These are phyloP conservation scores for Myiozetetes cayanensis DNA, from an alignment of 2,113 vertebrate genomes.

Conservation along the genomic window DNA sequence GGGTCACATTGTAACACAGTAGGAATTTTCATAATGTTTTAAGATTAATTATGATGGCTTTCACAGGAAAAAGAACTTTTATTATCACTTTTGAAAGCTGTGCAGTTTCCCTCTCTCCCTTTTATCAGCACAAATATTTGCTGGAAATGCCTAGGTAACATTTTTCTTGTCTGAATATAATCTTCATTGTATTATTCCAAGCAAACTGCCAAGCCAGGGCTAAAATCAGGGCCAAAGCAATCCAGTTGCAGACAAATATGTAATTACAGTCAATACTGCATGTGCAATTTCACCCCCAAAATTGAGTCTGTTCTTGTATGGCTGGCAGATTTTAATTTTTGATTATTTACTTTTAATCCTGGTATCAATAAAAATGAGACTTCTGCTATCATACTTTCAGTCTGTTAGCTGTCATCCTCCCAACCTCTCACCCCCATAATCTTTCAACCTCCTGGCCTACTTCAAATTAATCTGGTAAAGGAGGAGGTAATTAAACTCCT, in stretches of 20 bases:
- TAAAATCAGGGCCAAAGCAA: conserved; percentile 46
- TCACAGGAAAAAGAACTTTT: neutral
- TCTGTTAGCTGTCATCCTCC: neutral
- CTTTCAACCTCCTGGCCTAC: neutral
- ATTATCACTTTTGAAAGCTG: neutral
- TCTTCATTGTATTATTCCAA: conserved; percentile 42
- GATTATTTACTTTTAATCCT: neutral
- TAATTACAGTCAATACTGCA: conserved; percentile 49
- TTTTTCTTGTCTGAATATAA: conserved; percentile 40
- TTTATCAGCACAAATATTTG: conserved; percentile 46
- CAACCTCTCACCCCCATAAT: neutral
- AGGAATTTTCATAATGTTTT: neutral
- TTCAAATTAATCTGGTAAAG: neutral
- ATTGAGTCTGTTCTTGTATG: neutral
- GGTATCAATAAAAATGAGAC: neutral
- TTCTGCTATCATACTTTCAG: neutral
- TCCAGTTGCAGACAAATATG: conserved; percentile 28
- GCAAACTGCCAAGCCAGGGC: conserved; percentile 3
- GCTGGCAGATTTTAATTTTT: neutral
- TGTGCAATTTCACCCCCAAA: neutral
- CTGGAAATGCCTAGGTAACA: conserved; percentile 24
- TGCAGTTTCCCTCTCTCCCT: neutral
- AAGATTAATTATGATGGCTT: neutral
- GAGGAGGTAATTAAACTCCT: neutral
- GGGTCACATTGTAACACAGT: neutral